A percentile compares a stretch with the other conserved stretches of the same genome.
These are phyloP conservation scores for Craterocephalus amniculus DNA, from an alignment of 2,797 vertebrate genomes.

Conservation along the genomic window DNA sequence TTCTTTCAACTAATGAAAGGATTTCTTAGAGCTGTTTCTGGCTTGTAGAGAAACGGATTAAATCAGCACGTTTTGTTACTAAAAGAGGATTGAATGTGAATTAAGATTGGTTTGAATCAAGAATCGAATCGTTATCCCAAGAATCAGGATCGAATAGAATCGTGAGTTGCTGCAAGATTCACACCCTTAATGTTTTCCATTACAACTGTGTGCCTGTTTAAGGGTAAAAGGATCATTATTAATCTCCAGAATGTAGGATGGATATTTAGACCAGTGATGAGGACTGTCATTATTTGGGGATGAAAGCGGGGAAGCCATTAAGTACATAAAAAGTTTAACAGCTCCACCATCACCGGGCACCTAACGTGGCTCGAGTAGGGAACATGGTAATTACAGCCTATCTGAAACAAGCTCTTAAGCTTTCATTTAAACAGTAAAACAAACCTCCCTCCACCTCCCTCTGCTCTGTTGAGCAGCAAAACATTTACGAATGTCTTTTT, in stretches of 20 bases:
- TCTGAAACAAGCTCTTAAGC: conserved; percentile 39
- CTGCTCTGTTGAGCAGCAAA: neutral
- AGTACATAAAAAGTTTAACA: neutral
- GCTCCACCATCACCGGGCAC: neutral
- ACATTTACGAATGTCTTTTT: conserved; percentile 1
- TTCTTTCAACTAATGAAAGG: too few species aligned
- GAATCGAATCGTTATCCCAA: too few species aligned
- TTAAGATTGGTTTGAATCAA: too few species aligned
- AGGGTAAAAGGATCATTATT: neutral
- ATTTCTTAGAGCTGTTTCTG: too few species aligned
- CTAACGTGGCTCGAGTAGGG: conserved; percentile 4
- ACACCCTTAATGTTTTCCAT: conserved; percentile 37
- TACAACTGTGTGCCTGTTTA: conserved; percentile 20
- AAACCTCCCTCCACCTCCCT: conserved; percentile 57
- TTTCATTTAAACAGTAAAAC: conserved; percentile 46
- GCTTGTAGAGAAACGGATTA: too few species aligned
- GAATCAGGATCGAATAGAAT: too few species aligned
- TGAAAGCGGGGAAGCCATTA: neutral
- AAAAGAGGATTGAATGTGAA: too few species aligned
- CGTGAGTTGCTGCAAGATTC: too few species aligned
- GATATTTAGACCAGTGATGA: neutral
- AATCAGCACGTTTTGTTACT: too few species aligned
- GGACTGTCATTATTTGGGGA: neutral
- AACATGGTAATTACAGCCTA: conserved; percentile 41
- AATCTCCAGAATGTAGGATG: conserved; percentile 15